A percentile compares a stretch with the other conserved stretches of the same genome.
These are phyloP conservation scores for Pteruthius melanotis DNA, from an alignment of 2,113 vertebrate species.

Conservation along the genomic window DNA sequence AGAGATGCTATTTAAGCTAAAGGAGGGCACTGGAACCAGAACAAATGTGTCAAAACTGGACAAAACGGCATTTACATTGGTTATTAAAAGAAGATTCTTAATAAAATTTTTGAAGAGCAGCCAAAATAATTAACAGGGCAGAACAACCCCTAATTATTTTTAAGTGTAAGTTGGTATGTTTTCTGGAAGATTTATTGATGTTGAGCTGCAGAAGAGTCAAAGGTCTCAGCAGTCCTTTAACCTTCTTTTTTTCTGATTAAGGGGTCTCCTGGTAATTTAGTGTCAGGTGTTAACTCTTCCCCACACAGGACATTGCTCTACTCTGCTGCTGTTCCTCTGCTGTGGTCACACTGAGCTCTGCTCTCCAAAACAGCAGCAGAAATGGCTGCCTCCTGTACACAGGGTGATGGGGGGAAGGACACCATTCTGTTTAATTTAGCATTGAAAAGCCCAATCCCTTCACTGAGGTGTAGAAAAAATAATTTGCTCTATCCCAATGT, in stretches of 20 bases:
- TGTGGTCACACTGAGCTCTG: neutral
- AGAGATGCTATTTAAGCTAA: neutral
- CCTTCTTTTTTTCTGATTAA: neutral
- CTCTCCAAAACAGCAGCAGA: neutral
- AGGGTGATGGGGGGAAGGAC: neutral
- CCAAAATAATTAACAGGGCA: neutral
- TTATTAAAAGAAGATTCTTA: neutral
- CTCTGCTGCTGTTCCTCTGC: neutral
- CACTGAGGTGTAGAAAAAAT: neutral
- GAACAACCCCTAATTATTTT: neutral
- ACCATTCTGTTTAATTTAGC: neutral
- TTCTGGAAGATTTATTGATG: neutral
- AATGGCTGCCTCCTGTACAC: fast-evolving
- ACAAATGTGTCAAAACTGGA: neutral
- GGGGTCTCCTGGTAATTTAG: neutral
- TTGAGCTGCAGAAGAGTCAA: neutral
- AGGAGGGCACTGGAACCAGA: neutral
- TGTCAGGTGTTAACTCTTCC: neutral
- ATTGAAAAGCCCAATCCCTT: neutral
- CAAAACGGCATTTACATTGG: neutral
- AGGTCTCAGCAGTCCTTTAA: neutral
- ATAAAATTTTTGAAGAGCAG: neutral
- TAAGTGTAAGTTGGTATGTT: neutral
- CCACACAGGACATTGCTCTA: neutral
- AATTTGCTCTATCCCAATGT: neutral